A percentile compares a stretch with the other conserved stretches of the same genome.
These are phyloP conservation scores for Embidobia sp. DNA, from an alignment of 2,888 invertebrate genomes.

Conservation along the genomic window DNA sequence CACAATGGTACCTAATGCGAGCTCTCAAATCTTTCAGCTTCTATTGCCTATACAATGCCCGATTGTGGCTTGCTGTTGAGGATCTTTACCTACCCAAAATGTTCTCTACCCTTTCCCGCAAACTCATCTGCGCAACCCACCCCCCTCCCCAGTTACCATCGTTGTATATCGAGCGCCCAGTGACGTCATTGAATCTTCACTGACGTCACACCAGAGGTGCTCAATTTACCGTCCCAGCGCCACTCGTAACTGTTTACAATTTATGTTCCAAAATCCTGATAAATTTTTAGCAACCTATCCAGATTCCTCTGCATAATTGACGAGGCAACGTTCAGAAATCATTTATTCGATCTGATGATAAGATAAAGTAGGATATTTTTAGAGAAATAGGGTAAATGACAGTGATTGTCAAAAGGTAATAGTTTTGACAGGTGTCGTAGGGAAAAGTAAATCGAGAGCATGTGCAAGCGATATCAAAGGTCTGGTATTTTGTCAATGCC, in stretches of 20 bases:
- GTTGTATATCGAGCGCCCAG: constrained; percentile 76
- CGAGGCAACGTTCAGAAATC: too few species aligned
- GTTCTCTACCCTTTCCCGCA: constrained; percentile 31
- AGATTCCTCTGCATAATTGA: too few species aligned
- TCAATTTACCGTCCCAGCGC: constrained; percentile 52
- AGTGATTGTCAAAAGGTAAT: too few species aligned
- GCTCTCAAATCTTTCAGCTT: too few species aligned
- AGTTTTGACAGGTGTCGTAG: too few species aligned
- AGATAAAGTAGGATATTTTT: too few species aligned
- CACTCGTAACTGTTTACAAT: not conserved
- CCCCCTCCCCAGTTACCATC: constrained; percentile 36
- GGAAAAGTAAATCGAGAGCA: too few species aligned
- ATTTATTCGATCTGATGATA: too few species aligned
- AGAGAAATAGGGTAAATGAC: too few species aligned
- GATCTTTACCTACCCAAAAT: constrained; percentile 40
- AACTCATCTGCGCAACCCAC: constrained; percentile 35
- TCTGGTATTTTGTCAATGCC: constrained; percentile 29
- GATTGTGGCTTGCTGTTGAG: constrained; percentile 12
- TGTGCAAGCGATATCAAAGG: not conserved
- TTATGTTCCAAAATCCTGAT: not conserved
- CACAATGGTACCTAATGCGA: too few species aligned
- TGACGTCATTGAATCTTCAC: constrained; percentile 77
- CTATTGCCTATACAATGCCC: too few species aligned
- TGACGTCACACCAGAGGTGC: constrained; percentile 75
- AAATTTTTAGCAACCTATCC: too few species aligned